Base-by-base conservation (phyloP, 2,888 invertebrate genomes). In the Andrena camellia region DNA sequence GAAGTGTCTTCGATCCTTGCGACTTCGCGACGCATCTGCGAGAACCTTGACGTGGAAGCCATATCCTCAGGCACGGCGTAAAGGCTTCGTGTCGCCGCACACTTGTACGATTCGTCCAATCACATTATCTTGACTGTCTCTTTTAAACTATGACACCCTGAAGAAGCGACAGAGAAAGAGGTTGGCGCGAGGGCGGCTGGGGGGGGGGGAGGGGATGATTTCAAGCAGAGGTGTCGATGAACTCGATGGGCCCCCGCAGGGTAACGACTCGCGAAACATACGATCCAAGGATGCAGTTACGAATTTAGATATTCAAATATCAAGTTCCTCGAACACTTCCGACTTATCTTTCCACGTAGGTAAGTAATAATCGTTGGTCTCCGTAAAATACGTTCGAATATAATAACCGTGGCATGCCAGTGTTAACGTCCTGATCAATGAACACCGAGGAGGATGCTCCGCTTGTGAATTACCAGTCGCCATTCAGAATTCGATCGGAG, bases 61-160 rank as follows among this genome's bases (percentile, higher is more conserved):
- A 75, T 89, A 90, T 87, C 82, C 77, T 82, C 81, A 66, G 86
- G 68, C 84, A 79, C 78, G 76, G 69, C 62, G 66, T 57, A 81
- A 60, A 84, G 77, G 80, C 89, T 89, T 89, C 89, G 72, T 68
- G 81, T 74, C 85, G 70, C 64, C 74, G 77, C 72, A 78, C 79
- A 79, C 72, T 80, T 83, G 72, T 79, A 82, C 81, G 85, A 89
- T 86, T 89, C 89, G 81, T 87, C 86, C 88, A 90, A 90, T 91
- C 86, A 87, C 88, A 90, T 90, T 88, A 90, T 86, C 78, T 64
- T 52, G 79, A 82, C 75, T 73, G 73, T 68, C 83, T 78, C 71
- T 86, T 57, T 82, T 50, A 62, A 80, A 57, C 67, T 33, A 6
- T 74, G 72, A 74, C 80, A 79, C 33, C 31, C 33, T 17, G 35